Base-by-base conservation (phyloP, 2,888 invertebrate genomes). In the Catocala nupta region DNA sequence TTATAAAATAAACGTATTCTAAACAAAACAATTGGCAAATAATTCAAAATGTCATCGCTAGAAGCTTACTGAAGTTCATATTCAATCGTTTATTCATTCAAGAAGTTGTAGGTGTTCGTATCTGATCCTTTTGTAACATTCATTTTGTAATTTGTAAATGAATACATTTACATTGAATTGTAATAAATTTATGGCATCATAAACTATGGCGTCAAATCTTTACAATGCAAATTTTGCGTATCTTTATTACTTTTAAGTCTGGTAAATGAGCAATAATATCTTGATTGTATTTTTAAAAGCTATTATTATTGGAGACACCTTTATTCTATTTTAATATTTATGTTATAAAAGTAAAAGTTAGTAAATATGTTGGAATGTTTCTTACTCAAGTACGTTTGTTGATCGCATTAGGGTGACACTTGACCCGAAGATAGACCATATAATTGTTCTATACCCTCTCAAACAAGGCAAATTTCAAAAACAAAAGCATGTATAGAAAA, bases 151-250 rank as follows among this genome's bases (percentile, higher is more conserved):
- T 73, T 73, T 65, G 64, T 63, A 57, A 73, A 63, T 65, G 76
- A 75, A 77, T 78, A 69, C 12, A 77, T 77, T 77, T 56, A 59
- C 73, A 77, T 77, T 61, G 48, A 36, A 67, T 72, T 68, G 58
- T 55, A 59, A 77, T 72, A 74, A 75, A 71, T 72, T 68, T 54
- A 51, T 9, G 33, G n/a, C 9, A 10, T 9, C 13, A 11, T 12
- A 25, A 71, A 70, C 70, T 55, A 75, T 53, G 39, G 34, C 39
- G 61, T 52, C 6, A n/a, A 60, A 63, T 62, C 53, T 59, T 71
- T 58, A 71, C 60, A 73, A 77, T 77, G 71, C 71, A 74, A 77
- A 75, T 67, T 77, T 60, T 42, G 65, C 25, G 42, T 47, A 48
- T 61, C 45, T 69, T 73, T 63, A 61, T 47, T 49, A 63, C 49